Evolutionary conservation across 2,113 vertebrate genomes (phyloP).

Genomic region (Phyllostomus discolor): DNA sequence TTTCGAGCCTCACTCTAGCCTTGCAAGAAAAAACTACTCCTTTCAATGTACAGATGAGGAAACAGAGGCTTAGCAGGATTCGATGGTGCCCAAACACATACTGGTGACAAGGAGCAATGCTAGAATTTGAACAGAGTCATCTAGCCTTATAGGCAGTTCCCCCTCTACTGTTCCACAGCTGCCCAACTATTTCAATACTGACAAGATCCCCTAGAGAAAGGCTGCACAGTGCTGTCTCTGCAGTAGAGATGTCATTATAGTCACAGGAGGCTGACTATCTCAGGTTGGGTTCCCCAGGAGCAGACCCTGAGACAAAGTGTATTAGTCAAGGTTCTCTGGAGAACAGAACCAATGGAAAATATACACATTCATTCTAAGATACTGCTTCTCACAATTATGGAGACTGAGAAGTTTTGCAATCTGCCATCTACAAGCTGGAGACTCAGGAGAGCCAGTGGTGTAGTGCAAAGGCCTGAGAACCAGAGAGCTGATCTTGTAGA

Average conservation of each 20-base stretch:
- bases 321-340: not conserved
- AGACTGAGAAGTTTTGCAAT: not conserved
- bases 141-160: not conserved
- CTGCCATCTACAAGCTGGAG: not conserved
- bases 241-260: not conserved
- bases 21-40: not conserved
- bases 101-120: not conserved
- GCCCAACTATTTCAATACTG: not conserved
- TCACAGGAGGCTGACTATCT: not conserved
- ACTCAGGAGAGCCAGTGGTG: not conserved
- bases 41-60: not conserved
- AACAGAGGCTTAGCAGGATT: not conserved
- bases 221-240: not conserved
- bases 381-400: not conserved
- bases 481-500: not conserved
- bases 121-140: not conserved
- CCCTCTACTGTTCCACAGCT: not conserved
- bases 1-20: not conserved
- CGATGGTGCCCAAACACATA: not conserved
- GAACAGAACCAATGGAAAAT: not conserved
- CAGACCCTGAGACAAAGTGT: not conserved
- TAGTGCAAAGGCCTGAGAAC: not conserved
- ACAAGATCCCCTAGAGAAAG: not conserved
- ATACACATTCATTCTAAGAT: too few relatives aligned
- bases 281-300: not conserved